These are phyloP conservation scores for Natrix natrix DNA, from an alignment of 2,797 vertebrate genomes.

Conservation along the genomic window DNA sequence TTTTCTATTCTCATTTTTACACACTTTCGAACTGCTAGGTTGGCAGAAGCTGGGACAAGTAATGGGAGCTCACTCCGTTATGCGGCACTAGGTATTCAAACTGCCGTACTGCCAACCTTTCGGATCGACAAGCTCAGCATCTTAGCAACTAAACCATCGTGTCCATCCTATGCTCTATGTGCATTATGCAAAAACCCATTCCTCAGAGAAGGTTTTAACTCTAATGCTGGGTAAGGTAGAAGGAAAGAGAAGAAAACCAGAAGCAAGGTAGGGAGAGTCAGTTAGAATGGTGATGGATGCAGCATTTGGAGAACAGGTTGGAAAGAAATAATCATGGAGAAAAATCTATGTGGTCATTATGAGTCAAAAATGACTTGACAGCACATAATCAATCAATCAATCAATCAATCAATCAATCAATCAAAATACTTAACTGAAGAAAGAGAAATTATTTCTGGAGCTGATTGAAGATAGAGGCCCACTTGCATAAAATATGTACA, in stretches of 20 bases:
- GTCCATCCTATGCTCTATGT: background rate
- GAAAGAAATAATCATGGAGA: background rate
- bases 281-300: background rate
- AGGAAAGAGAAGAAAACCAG: background rate
- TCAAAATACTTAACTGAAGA: background rate
- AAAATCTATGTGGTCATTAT: background rate
- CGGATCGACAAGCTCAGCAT: too few species aligned
- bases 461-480: background rate
- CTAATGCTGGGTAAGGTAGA: background rate
- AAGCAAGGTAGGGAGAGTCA: background rate
- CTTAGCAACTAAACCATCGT: too few species aligned
- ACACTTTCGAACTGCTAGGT: too few species aligned
- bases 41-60: too few species aligned
- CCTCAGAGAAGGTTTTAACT: background rate
- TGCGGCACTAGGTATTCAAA: too few species aligned
- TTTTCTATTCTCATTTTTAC: too few species aligned
- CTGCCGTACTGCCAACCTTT: too few species aligned
- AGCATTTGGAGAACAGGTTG: background rate
- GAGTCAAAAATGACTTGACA: background rate
- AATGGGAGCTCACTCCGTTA: too few species aligned
- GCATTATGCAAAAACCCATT: background rate
- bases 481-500: background rate
- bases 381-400: background rate
- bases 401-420: background rate
- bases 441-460: background rate